phyloP scores from a whole-genome alignment of 2,113 vertebrate genomes.

The Pluvianellus socialis region DNA sequence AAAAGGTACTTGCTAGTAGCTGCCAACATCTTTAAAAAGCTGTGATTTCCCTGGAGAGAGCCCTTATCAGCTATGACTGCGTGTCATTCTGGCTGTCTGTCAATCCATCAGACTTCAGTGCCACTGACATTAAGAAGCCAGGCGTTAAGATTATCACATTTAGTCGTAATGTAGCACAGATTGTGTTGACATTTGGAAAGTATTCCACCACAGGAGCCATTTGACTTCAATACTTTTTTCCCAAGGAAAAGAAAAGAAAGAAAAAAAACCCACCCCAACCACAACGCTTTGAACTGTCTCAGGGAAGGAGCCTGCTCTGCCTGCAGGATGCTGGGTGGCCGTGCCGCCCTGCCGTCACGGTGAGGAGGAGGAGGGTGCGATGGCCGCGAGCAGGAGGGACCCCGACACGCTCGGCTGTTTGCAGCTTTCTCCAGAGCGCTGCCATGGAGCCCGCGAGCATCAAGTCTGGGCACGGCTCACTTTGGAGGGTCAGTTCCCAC shows the following conservation, averaged over 20 bases:
- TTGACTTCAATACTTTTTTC: slow-evolving; percentile 67
- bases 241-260: slow-evolving; percentile 10
- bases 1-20: slow-evolving; percentile 60
- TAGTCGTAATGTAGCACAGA: slow-evolving; percentile 73
- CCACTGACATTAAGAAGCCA: slow-evolving; percentile 75
- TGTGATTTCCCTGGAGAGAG: slow-evolving; percentile 63
- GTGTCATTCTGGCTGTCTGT: slow-evolving; percentile 65
- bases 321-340: neutral
- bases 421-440: neutral
- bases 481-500: neutral
- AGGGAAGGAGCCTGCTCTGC: neutral
- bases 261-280: neutral
- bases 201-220: slow-evolving; percentile 74
- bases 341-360: rapidly evolving
- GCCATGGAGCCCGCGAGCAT: rapidly evolving
- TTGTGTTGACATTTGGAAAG: slow-evolving; percentile 79
- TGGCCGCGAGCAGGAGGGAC: neutral
- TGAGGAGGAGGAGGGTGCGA: rapidly evolving
- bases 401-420: rapidly evolving
- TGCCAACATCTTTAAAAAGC: slow-evolving; percentile 51
- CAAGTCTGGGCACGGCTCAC: rapidly evolving
- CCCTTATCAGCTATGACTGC: slow-evolving; percentile 46
- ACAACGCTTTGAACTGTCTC: neutral
- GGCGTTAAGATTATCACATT: slow-evolving; percentile 67
- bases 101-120: slow-evolving; percentile 60